A percentile compares a stretch with the other conserved stretches of the same genome.
These are phyloP conservation scores for Athene cunicularia DNA, from an alignment of 2,113 vertebrate genomes.

Conservation along the genomic window DNA sequence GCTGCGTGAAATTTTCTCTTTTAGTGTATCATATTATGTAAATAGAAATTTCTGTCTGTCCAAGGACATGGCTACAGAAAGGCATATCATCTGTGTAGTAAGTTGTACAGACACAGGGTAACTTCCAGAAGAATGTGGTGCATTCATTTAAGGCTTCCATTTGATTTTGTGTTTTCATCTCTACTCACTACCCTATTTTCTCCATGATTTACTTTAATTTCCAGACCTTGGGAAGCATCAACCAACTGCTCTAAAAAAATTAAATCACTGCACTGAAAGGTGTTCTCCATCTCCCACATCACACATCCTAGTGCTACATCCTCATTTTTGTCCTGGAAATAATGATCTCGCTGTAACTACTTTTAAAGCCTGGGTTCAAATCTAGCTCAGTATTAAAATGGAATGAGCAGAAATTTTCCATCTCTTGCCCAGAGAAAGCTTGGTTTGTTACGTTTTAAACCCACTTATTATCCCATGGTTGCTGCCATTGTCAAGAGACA, in stretches of 20 bases:
- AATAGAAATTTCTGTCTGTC: not conserved
- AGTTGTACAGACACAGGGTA: not conserved
- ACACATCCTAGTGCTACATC: not conserved
- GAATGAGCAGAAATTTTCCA: not conserved
- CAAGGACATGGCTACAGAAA: not conserved
- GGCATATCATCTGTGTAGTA: not conserved
- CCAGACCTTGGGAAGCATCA: not conserved
- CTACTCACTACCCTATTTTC: not conserved
- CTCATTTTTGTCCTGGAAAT: not conserved
- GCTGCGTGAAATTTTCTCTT: not conserved
- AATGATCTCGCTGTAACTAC: not conserved
- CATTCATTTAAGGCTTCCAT: not conserved
- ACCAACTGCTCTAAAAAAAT: not conserved
- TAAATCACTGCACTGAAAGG: not conserved
- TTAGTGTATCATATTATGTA: not conserved
- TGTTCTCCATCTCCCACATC: not conserved
- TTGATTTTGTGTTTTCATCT: not conserved
- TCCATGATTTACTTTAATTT: not conserved
- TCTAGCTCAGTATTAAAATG: not conserved
- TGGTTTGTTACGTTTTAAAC: not conserved
- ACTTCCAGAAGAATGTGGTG: not conserved
- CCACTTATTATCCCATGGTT: fast-evolving
- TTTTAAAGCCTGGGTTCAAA: not conserved
- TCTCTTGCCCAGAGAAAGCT: not conserved
- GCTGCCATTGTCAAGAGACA: not conserved